These are phyloP conservation scores for Salvator merianae DNA, from an alignment of 2,113 vertebrate species.

Conservation along the genomic window DNA sequence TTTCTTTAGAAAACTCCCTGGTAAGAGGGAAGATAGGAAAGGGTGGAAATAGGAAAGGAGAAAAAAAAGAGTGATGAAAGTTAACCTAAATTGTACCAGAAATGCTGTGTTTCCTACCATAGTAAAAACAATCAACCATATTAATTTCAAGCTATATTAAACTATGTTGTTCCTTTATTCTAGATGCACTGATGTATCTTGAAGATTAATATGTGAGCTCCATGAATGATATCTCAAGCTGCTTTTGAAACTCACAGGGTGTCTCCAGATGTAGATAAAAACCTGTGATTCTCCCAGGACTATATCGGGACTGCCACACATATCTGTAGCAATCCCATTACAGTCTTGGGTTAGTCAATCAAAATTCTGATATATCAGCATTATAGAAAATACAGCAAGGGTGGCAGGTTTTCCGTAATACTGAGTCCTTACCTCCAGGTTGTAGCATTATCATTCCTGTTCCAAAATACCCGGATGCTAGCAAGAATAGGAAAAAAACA, in stretches of 20 bases:
- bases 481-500: no score
- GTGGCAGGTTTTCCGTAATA: no score
- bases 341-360: no score
- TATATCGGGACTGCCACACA: no score
- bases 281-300: no score
- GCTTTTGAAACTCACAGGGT: constrained; percentile 16
- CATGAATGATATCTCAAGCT: background rate
- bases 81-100: constrained; percentile 47
- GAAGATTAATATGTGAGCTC: background rate
- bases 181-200: constrained; percentile 1
- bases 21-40: constrained; percentile 48
- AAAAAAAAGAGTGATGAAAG: constrained; percentile 44
- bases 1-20: constrained; percentile 99
- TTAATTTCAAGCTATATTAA: constrained; percentile 20
- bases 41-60: constrained; percentile 39
- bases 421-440: no score
- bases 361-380: no score
- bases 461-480: no score
- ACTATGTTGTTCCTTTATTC: constrained; percentile 4
- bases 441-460: no score
- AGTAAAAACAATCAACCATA: constrained; percentile 34
- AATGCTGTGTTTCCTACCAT: constrained; percentile 2
- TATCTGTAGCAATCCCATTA: no score
- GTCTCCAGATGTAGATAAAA: no score
- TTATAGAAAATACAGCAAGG: no score